Conservation (phyloP, 2,888 invertebrate species). For the Lasioglossum morio region DNA sequence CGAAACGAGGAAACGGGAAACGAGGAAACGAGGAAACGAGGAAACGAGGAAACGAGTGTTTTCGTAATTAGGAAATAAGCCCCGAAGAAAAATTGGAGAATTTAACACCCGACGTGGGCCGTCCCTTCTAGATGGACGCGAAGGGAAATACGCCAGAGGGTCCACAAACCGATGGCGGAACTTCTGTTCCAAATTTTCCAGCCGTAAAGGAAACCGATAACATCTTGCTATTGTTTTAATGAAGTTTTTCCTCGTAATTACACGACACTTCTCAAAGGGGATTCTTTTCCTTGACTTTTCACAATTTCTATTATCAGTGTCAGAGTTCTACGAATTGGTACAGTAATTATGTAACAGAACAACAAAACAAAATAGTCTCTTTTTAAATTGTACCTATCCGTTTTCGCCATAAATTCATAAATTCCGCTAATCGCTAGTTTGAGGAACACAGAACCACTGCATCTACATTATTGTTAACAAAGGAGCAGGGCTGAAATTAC, state of each 20-base stretch:
- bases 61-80: slow-evolving; percentile 74
- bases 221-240: background rate
- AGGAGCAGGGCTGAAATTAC: background rate
- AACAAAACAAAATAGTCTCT: too few species aligned
- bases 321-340: too few species aligned
- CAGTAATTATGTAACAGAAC: too few species aligned
- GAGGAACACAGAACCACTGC: too few species aligned
- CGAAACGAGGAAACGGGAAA: slow-evolving; percentile 73
- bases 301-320: background rate
- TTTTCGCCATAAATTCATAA: too few species aligned
- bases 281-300: background rate
- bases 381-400: too few species aligned
- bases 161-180: background rate
- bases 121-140: background rate
- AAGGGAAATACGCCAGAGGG: background rate
- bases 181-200: background rate
- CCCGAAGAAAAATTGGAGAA: slow-evolving; percentile 57
- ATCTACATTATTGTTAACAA: background rate
- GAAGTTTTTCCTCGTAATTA: background rate
- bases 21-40: slow-evolving; percentile 63
- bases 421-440: too few species aligned
- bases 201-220: background rate
- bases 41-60: slow-evolving; percentile 72
- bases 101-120: slow-evolving; percentile 11
- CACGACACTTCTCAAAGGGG: background rate